Conservation (phyloP, 1,140 invertebrate genomes). For the Zaprionus vittiger region DNA sequence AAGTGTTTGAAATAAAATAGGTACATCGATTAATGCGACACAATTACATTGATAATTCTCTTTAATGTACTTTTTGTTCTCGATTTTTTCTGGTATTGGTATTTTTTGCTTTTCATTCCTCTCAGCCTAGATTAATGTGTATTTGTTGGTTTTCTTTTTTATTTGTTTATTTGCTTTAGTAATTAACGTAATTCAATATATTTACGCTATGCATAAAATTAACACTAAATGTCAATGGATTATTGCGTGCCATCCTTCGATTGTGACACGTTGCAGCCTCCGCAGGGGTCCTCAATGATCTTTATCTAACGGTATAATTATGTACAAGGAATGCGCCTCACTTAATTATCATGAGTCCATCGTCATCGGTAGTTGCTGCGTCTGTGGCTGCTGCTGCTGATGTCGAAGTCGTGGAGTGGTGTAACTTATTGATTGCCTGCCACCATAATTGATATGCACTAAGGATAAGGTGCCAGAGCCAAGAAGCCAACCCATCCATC, state of each 20-base stretch:
- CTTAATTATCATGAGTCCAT: conserved; percentile 69
- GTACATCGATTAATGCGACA: conserved; percentile 39
- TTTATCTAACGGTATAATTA: conserved; percentile 48
- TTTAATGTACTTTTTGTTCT: conserved; percentile 15
- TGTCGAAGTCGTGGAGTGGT: conserved; percentile 14
- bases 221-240: conserved; percentile 61
- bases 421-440: conserved; percentile 36
- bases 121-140: conserved; percentile 28
- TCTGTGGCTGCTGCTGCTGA: conserved; percentile 18
- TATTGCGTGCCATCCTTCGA: conserved; percentile 27
- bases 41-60: conserved; percentile 59
- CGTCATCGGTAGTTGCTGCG: neutral
- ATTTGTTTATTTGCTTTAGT: conserved; percentile 30
- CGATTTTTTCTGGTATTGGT: neutral
- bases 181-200: conserved; percentile 52
- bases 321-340: conserved; percentile 37
- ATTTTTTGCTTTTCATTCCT: neutral
- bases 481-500: conserved; percentile 59
- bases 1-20: conserved; percentile 42
- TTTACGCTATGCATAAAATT: conserved; percentile 78
- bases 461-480: conserved; percentile 40
- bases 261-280: conserved; percentile 15
- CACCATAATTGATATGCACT: conserved; percentile 76
- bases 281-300: conserved; percentile 11
- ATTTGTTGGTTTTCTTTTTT: conserved; percentile 10